phyloP scores from a whole-genome alignment of 2,888 invertebrate species.

The Drosophila pseudotalamancana region DNA sequence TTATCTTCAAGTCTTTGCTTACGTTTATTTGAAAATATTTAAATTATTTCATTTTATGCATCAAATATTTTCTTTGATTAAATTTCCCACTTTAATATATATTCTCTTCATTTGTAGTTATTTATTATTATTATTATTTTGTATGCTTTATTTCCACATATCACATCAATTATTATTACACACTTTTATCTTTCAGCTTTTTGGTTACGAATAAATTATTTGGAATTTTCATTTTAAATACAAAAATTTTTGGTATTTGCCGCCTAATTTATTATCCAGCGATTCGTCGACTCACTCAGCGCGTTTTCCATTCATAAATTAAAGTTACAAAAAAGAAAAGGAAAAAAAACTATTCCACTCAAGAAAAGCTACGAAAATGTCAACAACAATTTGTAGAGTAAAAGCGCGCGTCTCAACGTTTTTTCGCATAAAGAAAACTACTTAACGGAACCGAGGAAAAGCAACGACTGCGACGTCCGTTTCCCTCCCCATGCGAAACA shows the following conservation, averaged over 20 bases:
- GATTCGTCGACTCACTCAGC: slow-evolving; percentile 46
- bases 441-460: slow-evolving; percentile 4
- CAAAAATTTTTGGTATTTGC: slow-evolving; percentile 59
- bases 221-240: slow-evolving; percentile 48
- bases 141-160: slow-evolving; percentile 41
- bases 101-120: background rate
- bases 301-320: slow-evolving; percentile 65
- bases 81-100: slow-evolving; percentile 1
- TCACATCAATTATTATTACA: slow-evolving; percentile 38
- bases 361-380: slow-evolving; percentile 23
- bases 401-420: slow-evolving; percentile 22
- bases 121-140: slow-evolving; percentile 1
- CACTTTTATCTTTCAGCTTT: slow-evolving; percentile 46
- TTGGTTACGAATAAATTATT: slow-evolving; percentile 60
- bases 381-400: background rate
- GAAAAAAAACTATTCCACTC: slow-evolving; percentile 23
- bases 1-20: background rate
- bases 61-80: background rate
- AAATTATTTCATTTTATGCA: background rate
- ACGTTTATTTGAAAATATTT: background rate
- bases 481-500: slow-evolving; percentile 68
- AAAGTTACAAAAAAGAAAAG: slow-evolving; percentile 52
- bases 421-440: slow-evolving; percentile 46
- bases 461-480: slow-evolving; percentile 53
- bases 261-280: slow-evolving; percentile 63